phyloP scores from a whole-genome alignment of 2,797 vertebrate species.

The Sebastes taczanowskii region DNA sequence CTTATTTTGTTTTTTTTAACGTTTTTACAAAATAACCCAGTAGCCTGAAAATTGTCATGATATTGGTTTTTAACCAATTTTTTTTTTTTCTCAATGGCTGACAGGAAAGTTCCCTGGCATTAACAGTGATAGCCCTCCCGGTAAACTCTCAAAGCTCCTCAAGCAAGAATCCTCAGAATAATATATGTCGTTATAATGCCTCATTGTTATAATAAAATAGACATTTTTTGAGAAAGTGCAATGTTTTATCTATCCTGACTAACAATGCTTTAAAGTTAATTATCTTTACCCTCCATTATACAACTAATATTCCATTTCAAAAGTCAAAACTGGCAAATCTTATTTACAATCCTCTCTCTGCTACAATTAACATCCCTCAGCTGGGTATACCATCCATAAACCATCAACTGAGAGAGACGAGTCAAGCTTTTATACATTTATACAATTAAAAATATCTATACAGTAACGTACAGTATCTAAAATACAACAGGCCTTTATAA shows the following conservation, averaged over 20 bases:
- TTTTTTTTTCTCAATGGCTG: neutral
- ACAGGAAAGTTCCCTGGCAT: slow-evolving; percentile 39
- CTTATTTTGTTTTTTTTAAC: neutral
- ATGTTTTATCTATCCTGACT: slow-evolving; percentile 57
- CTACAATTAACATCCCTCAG: slow-evolving; percentile 50
- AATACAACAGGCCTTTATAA: slow-evolving; percentile 74
- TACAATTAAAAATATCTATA: slow-evolving; percentile 79
- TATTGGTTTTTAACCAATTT: slow-evolving; percentile 25
- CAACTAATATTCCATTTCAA: slow-evolving; percentile 44
- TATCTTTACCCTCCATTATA: slow-evolving; percentile 30
- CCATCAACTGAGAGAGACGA: slow-evolving; percentile 53
- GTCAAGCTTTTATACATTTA: slow-evolving; percentile 72
- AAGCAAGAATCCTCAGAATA: slow-evolving; percentile 39
- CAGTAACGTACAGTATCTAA: slow-evolving; percentile 78
- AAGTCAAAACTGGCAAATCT: slow-evolving; percentile 57
- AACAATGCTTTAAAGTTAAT: slow-evolving; percentile 61
- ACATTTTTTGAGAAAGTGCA: slow-evolving; percentile 76
- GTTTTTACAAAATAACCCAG: slow-evolving; percentile 48
- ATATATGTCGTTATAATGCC: slow-evolving; percentile 64
- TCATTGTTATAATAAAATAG: slow-evolving; percentile 79
- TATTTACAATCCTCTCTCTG: slow-evolving; percentile 75
- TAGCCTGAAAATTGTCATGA: slow-evolving; percentile 59
- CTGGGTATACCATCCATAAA: slow-evolving; percentile 39
- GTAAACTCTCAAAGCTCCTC: slow-evolving; percentile 50
- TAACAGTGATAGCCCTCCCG: slow-evolving; percentile 58